Evolutionary conservation across 1,140 invertebrate species (phyloP), one percentile per base, ranked within the genome.

Genomic region (Cherax destructor): DNA sequence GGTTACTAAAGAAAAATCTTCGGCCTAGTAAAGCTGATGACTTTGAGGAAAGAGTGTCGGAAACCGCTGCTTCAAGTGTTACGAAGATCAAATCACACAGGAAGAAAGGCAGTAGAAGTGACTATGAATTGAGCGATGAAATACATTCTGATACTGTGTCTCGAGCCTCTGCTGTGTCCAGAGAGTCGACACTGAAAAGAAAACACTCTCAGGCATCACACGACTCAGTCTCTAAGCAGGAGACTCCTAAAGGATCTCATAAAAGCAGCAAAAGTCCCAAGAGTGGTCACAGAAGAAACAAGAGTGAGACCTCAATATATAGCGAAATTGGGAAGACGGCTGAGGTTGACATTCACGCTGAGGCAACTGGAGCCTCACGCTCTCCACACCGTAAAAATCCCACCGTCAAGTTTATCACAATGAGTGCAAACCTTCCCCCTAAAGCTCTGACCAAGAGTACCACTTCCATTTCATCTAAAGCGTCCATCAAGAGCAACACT

Each of bases 1-100:
- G 94, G 88, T 93, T 95, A n/a, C 93, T 95, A 72, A 95, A 96
- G 93, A 94, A 94, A 6, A 90, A 18, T 49, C 61, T 90, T 21
- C 56, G 81, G 18, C 81, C n/a, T 9, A 41, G 74, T 13, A 91
- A 80, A 50, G 77, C 56, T 2, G 89, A 84, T 41, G 89, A 91
- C 16, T 47, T 21, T 7, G 89, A 91, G 21, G 83, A 91, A 41
- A 18, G 30, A 18, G 69, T 61, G 6, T 80, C 89, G 6, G 83
- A 77, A 5, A 80, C 76, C 16, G 9, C 80, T 6, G 65, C 86
- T 5, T 52, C 79, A 1, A 41, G 11, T 24, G 69, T 81, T 13
- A 7, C 50, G 6, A 78, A 84, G 69, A 89, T 91, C 52, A 81
- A 59, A 49, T 47, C 77, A 11, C 87, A 74, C 24, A 91, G 72